Evolutionary conservation across 2,888 invertebrate species (phyloP).

Genomic region (Atrina japonica): DNA sequence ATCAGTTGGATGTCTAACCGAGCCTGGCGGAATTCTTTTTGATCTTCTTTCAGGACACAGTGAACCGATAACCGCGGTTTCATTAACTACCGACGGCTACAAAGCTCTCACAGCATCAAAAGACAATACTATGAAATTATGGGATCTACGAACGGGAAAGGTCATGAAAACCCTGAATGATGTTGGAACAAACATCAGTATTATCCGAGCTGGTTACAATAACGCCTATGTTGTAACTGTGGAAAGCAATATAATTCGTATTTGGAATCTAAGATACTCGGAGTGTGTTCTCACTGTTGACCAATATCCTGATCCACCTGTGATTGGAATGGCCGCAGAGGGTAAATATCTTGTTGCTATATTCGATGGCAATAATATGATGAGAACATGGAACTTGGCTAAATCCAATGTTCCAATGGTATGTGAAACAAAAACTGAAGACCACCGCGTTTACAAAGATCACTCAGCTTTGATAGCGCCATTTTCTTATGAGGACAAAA

Average conservation of each 20-base stretch:
- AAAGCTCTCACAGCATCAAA: constrained; percentile 73
- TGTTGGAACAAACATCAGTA: constrained; percentile 70
- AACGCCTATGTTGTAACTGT: constrained; percentile 71
- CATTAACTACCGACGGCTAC: constrained; percentile 73
- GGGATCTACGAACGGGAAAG: constrained; percentile 75
- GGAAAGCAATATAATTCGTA: constrained; percentile 65
- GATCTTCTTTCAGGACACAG: constrained; percentile 77
- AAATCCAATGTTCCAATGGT: constrained; percentile 56
- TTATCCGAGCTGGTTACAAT: constrained; percentile 62
- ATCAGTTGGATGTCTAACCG: constrained; percentile 74
- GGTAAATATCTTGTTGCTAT: constrained; percentile 71
- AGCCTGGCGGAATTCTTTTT: constrained; percentile 76
- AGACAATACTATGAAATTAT: constrained; percentile 77
- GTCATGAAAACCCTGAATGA: constrained; percentile 71
- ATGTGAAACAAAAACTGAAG: constrained; percentile 59
- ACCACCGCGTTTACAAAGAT: constrained; percentile 71
- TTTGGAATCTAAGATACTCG: constrained; percentile 70
- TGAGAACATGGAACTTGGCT: constrained; percentile 71
- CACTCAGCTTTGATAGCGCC: constrained; percentile 69
- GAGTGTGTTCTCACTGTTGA: constrained; percentile 61
- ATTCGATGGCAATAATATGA: constrained; percentile 72
- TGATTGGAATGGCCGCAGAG: constrained; percentile 69
- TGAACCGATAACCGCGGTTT: constrained; percentile 75
- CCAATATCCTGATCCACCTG: constrained; percentile 73
- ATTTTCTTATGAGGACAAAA: constrained; percentile 65